Percentiles rank a stretch among this genome's conserved stretches.
Conservation (phyloP, 2,113 vertebrate species). For the Mirza zaza region DNA sequence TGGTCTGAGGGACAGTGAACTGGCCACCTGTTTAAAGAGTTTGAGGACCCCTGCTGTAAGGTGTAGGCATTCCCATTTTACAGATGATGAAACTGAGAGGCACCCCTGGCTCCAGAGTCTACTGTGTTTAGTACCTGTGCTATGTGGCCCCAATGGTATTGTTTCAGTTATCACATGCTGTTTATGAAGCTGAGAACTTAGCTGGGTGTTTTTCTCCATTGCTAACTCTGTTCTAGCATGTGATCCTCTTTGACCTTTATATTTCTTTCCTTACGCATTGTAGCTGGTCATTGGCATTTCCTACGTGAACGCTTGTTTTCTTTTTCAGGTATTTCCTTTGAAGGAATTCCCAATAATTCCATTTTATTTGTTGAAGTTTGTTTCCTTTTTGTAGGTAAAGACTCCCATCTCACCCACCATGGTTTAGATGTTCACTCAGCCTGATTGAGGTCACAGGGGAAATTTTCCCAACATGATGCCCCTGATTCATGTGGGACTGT, state of each 20-base stretch:
- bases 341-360: background rate
- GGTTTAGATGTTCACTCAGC: background rate
- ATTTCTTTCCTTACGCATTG: background rate
- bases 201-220: background rate
- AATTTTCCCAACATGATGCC: background rate
- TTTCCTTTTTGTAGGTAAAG: background rate
- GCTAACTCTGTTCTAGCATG: background rate
- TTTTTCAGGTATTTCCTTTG: background rate
- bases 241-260: background rate
- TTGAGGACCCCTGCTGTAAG: no score
- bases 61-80: background rate
- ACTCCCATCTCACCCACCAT: background rate
- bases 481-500: background rate
- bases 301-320: background rate
- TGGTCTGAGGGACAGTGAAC: no score
- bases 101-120: background rate
- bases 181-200: conserved; percentile 5
- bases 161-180: background rate
- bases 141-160: background rate
- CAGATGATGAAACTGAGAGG: conserved; percentile 22
- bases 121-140: background rate
- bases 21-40: no score
- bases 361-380: background rate
- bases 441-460: background rate
- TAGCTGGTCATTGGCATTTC: background rate